These are phyloP conservation scores for Sebastes hubbsi DNA, from an alignment of 2,797 vertebrate genomes.

Conservation along the genomic window DNA sequence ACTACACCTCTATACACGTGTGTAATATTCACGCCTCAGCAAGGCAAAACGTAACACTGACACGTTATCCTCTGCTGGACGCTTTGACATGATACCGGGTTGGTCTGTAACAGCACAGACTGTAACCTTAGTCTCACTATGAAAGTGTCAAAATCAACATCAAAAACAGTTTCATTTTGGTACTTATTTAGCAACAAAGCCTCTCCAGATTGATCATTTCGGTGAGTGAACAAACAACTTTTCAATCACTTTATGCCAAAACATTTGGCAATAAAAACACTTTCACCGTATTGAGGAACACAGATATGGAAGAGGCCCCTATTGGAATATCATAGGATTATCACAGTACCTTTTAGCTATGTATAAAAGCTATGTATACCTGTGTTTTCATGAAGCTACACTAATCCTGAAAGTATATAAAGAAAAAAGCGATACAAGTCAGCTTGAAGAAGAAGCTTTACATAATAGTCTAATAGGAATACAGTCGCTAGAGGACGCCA, in stretches of 20 bases:
- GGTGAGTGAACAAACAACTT: background rate
- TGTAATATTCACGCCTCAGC: no score
- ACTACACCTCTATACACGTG: no score
- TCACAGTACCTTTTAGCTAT: background rate
- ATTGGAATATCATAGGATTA: background rate
- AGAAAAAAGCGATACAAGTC: background rate
- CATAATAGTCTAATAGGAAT: constrained; percentile 11
- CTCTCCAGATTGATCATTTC: background rate
- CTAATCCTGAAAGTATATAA: background rate
- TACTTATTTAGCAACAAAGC: background rate
- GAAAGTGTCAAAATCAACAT: background rate
- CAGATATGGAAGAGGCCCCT: background rate
- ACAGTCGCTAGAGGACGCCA: constrained; percentile 3
- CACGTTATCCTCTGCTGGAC: no score
- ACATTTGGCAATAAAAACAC: background rate
- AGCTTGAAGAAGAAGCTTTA: constrained; percentile 7
- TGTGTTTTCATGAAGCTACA: background rate
- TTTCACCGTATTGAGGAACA: background rate
- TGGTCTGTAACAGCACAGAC: no score
- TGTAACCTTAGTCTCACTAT: background rate
- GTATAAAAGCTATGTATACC: background rate
- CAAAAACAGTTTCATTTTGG: background rate
- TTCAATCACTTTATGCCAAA: background rate
- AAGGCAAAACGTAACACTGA: no score
- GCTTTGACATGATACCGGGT: no score